A percentile compares a stretch with the other conserved stretches of the same genome.
phyloP scores from a whole-genome alignment of 2,888 invertebrate species.

The Heliconius erato region DNA sequence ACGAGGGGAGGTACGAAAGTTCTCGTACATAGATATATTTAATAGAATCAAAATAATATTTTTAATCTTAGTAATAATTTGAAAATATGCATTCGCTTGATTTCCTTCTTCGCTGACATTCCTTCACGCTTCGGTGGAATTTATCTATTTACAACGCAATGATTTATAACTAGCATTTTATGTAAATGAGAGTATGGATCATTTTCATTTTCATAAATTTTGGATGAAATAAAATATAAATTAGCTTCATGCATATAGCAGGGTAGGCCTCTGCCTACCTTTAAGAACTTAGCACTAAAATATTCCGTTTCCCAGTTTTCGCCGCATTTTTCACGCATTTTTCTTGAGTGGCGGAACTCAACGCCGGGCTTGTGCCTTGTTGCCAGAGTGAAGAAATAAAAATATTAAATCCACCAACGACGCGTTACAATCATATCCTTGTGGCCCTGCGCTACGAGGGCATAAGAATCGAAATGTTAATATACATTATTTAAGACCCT shows the following conservation, averaged over 20 bases:
- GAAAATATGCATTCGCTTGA: no score
- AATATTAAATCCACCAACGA: not conserved
- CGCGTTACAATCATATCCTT: not conserved
- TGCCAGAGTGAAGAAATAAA: not conserved
- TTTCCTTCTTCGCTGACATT: no score
- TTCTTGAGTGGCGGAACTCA: not conserved
- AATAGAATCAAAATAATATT: not conserved
- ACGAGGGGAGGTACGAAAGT: no score
- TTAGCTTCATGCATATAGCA: no score
- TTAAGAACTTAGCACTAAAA: not conserved
- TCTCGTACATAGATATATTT: no score
- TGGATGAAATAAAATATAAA: no score
- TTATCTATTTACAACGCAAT: no score
- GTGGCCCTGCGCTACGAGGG: not conserved
- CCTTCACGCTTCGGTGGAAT: no score
- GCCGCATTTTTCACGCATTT: accelerated
- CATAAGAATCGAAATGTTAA: not conserved
- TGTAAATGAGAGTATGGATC: not conserved
- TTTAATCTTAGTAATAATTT: not conserved
- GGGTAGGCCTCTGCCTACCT: no score
- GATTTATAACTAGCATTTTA: slow-evolving; percentile 3
- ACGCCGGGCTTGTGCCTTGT: not conserved
- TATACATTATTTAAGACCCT: not conserved
- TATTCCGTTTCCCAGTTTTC: not conserved
- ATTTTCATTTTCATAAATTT: not conserved